Evolutionary conservation across 2,113 vertebrate species (phyloP), one percentile per base, ranked within the genome.

Genomic region (Oryzias woworae): DNA sequence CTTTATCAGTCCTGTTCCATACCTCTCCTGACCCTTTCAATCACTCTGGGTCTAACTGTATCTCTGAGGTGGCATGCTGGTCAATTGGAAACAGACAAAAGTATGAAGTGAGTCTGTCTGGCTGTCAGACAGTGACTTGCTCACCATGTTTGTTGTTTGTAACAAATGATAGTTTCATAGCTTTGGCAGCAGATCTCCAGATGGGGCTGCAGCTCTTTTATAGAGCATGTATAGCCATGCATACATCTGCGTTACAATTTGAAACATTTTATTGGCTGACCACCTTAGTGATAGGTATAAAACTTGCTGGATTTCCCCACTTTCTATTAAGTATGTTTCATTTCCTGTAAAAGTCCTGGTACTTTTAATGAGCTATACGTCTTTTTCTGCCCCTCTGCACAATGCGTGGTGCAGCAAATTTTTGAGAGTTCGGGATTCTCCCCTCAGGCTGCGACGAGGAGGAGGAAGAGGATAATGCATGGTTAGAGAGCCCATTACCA

Each of bases 21-120:
- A 81, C 73, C 71, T 13, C 79, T 80, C 71, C 83, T 89, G 86
- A 86, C 90, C 89, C 85, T 61, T 71, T 84, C 80, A 77, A 69
- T 83, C 82, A 79, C 82, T 85, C 74, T 63, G 55, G 58, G 78
- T 69, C 62, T 3, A 28, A 66, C 56, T 62, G 68, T 73, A 63
- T 81, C 75, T 71, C 70, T 53, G 72, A 72, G 69, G 69, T 77
- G 80, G 73, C 67, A 65, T 31, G 23, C 15, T 17, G 64, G 65
- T 42, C 86, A 89, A 89, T 62, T 77, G 75, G 72, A 87, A 89
- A 83, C 87, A 87, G 85, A 80, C 65, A 51, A 1, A 28, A 73
- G 23, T 23, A 22, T 20, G 47, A 56, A 18, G 45, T 59, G 14
- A 52, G 53, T 59, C 46, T 18, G 67, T 47, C 58, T 47, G 23